A percentile compares a stretch with the other conserved stretches of the same genome.
Evolutionary conservation across 2,113 vertebrate species (phyloP).

Genomic region (Psittacula cyanocephala): DNA sequence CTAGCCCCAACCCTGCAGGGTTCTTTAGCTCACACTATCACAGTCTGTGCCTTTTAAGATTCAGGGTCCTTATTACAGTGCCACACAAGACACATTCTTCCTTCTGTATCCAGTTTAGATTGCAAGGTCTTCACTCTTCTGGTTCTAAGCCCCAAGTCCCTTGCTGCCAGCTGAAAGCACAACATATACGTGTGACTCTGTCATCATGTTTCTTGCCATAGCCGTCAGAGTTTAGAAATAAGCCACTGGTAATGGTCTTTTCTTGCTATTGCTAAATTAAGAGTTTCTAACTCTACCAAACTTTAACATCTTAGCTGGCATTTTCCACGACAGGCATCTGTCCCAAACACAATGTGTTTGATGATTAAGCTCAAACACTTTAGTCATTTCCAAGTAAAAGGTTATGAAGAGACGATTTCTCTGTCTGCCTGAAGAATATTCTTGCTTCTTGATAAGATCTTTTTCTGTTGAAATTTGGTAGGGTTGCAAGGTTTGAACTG

Average conservation of each 20-base stretch:
- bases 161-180: background rate
- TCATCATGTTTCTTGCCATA: background rate
- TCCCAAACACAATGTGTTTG: background rate
- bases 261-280: background rate
- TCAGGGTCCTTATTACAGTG: background rate
- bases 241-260: background rate
- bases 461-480: background rate
- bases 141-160: background rate
- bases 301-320: background rate
- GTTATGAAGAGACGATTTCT: background rate
- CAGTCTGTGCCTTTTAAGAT: background rate
- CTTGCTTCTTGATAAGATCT: background rate
- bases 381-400: background rate
- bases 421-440: background rate
- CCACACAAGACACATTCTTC: background rate
- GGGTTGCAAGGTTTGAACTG: background rate
- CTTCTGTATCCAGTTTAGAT: background rate
- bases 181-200: accelerated
- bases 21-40: background rate
- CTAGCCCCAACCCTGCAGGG: background rate
- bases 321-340: background rate
- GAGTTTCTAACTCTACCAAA: background rate
- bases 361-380: background rate
- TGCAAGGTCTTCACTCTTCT: background rate
- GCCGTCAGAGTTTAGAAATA: background rate